Evolutionary conservation across 2,888 invertebrate species (phyloP).

Genomic region (Phaonia tiefii): DNA sequence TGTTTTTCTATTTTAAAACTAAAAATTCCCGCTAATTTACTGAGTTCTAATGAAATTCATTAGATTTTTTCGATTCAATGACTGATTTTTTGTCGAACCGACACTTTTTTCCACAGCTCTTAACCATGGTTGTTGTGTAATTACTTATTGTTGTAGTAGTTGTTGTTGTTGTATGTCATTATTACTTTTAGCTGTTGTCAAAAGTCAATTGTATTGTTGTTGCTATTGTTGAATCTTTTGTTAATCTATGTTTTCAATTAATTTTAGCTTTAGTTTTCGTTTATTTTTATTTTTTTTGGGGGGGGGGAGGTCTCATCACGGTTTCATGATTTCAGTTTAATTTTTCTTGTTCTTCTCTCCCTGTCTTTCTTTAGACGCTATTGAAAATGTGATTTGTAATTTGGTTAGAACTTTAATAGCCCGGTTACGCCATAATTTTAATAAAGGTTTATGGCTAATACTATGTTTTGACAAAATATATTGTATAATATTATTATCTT

Average conservation of each 20-base stretch:
- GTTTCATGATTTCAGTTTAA: conserved; percentile 49
- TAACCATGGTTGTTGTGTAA: too few species aligned
- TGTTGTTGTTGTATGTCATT: too few species aligned
- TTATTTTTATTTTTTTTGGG: conserved; percentile 20
- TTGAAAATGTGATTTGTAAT: conserved; percentile 23
- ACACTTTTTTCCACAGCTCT: neutral
- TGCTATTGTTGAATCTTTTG: neutral
- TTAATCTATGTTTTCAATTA: conserved; percentile 38
- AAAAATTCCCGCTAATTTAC: conserved; percentile 32
- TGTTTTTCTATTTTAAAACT: too few species aligned
- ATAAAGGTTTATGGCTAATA: conserved; percentile 35
- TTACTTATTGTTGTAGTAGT: too few species aligned
- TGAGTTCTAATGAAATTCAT: conserved; percentile 35
- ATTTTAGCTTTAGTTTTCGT: conserved; percentile 35
- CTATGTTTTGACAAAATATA: too few species aligned
- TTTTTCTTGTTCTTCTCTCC: neutral
- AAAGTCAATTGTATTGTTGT: conserved; percentile 25
- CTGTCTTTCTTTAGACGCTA: neutral
- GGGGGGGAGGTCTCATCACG: conserved; percentile 57
- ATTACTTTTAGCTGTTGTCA: neutral
- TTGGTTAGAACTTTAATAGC: conserved; percentile 58
- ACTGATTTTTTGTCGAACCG: conserved; percentile 21
- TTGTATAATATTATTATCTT: too few species aligned
- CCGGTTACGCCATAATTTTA: conserved; percentile 50
- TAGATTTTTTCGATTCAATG: conserved; percentile 20